Base-by-base conservation (phyloP, 2,888 invertebrate species). In the Volucella inflata region DNA sequence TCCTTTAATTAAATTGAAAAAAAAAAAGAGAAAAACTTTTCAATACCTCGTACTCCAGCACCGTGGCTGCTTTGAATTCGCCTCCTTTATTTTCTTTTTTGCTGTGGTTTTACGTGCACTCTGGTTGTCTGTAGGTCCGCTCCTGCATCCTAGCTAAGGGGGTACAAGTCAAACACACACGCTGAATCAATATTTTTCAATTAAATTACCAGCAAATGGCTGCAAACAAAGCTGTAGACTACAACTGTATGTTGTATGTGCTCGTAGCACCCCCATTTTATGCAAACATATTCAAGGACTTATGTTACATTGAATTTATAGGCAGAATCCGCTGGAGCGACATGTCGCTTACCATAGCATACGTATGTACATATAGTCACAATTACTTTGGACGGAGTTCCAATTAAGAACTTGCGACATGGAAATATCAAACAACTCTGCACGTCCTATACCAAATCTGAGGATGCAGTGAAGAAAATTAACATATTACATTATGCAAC, bases 161-260 rank as follows among this genome's bases (percentile, higher is more conserved):
- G 62, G 62, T 60, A 10, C 68, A 77, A 64, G 62, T 75, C 62
- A 55, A 70, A 55, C 67, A 72, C 77, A 57, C 64, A 77, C 16
- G 14, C 21, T 57, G 70, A 87, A 87, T 87, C 87, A 74, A 87
- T 87, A 87, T 59, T 87, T 87, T 87, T 77, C 85, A 87, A 87
- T 87, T 78, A 87, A 82, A 82, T 82, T 82, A 87, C 74, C 74
- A 76, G 79, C 70, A 79, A 70, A 53, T 57, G 55, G 65, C 74
- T n/a, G 40, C 36, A 68, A 36, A 30, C 6, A 30, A 11, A 57
- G 74, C 30, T 42, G 40, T 30, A 30, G 30, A 30, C 12, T 76
- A 46, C 10, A 6, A 16, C 14, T 70, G 50, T 55, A 21, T 42
- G 48, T 14, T 50, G 40, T 21, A 38, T 67, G 53, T 17, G 6